A percentile compares a stretch with the other conserved stretches of the same genome.
Evolutionary conservation across 1,140 invertebrate genomes (phyloP).

Genomic region (Ostrea denselamellosa): DNA sequence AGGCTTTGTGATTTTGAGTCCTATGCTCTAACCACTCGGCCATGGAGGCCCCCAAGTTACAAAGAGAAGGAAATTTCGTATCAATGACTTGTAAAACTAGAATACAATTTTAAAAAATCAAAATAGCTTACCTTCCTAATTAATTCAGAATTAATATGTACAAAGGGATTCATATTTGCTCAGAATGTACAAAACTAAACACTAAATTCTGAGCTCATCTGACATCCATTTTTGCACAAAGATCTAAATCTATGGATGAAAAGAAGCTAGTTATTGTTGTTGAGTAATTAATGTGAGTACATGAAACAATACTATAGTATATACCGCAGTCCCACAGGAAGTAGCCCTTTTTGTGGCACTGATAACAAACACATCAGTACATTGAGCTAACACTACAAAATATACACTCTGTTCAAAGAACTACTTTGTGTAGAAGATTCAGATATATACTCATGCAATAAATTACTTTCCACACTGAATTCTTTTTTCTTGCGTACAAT

Average conservation of each 20-base stretch:
- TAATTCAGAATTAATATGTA: constrained; percentile 1
- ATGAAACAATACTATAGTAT: neutral
- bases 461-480: too few species aligned
- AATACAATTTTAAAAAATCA: too few species aligned
- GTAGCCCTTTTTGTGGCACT: neutral
- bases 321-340: neutral
- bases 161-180: neutral
- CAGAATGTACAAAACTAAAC: neutral
- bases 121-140: neutral
- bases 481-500: too few species aligned
- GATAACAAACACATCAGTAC: neutral
- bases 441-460: too few species aligned
- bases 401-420: neutral
- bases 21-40: too few species aligned
- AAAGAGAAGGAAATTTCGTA: too few species aligned
- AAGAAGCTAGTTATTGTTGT: neutral
- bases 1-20: too few species aligned
- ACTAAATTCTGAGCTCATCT: neutral
- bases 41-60: too few species aligned
- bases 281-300: neutral
- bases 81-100: too few species aligned
- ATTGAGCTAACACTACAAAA: neutral
- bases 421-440: neutral
- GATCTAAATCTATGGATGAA: neutral
- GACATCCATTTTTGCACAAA: constrained; percentile 22